Evolutionary conservation across 1,140 invertebrate species (phyloP), one percentile per base, ranked within the genome.

Genomic region (Argopecten irradians): DNA sequence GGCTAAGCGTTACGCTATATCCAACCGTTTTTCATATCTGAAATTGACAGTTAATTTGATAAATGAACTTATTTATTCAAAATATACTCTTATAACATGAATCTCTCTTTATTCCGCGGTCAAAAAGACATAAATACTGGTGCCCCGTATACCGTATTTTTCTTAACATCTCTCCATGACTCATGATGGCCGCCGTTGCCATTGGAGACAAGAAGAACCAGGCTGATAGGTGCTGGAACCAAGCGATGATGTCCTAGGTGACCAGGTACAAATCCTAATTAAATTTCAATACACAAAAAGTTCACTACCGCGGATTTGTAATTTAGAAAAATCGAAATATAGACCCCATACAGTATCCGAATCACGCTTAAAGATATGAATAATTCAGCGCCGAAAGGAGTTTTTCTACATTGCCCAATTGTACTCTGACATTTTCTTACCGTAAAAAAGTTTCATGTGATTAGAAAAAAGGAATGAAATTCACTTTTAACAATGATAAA

Each of bases 321-420:
- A 71, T 71, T 71, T 71, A 71, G 55, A 71, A 71, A 71, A 71
- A 71, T 71, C 55, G 55, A 71, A 71, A 71, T 71, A 71, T 71
- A 71, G 22, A 71, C 22, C n/a, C 55, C 22, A 71, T 71, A 28
- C 55, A 71, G 28, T 28, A 71, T 22, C n/a, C 55, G 1, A 5
- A 71, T 71, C 55, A 28, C 55, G 55, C 55, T 71, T 71, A 71
- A 22, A 28, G 55, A 55, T 71, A 71, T 71, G 55, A 71, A 71
- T 71, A 28, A 71, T 71, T 71, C 55, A 71, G n/a, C 14, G 55
- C 22, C n/a, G 55, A 71, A 71, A 71, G 5, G 55, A 71, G 22
- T 71, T 71, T 71, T 71, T n/a, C 28, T 71, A 71, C 55, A 28
- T 71, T 28, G 22, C n/a, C 8, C n/a, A 71, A 71, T 71, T 71